Evolutionary conservation across 2,113 vertebrate genomes (phyloP).

Genomic region (Sapayoa aenigma): DNA sequence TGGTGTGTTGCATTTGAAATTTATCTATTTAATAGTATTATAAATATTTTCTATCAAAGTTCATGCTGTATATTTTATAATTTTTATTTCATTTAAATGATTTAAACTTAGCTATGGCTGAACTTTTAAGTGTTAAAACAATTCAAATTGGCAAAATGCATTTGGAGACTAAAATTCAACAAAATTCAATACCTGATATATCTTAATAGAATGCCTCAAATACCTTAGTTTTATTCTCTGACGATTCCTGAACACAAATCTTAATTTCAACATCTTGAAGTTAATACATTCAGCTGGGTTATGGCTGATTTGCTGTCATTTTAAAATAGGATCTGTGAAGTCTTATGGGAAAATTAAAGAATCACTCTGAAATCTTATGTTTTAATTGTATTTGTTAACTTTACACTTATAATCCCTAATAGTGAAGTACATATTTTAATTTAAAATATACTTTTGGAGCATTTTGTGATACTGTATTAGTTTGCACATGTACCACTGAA

Average conservation of each 20-base stretch:
- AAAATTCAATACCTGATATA: background rate
- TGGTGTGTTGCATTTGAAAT: background rate
- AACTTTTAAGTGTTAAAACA: background rate
- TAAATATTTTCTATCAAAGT: background rate
- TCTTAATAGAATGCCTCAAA: background rate
- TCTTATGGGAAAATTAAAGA: background rate
- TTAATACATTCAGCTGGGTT: background rate
- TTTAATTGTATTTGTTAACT: background rate
- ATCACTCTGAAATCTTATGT: background rate
- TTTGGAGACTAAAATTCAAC: background rate
- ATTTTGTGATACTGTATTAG: background rate
- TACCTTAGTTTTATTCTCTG: background rate
- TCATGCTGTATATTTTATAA: background rate
- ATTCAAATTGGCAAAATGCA: background rate
- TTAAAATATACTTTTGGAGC: background rate
- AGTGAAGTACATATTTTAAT: background rate
- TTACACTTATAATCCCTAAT: background rate
- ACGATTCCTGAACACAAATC: background rate
- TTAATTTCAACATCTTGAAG: conserved; percentile 40
- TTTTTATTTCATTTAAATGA: background rate
- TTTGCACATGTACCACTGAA: background rate
- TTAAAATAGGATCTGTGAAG: conserved; percentile 23
- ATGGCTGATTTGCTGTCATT: background rate
- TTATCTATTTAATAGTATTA: background rate
- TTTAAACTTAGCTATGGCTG: background rate